These are phyloP conservation scores for Drosophila austrosaltans DNA, from an alignment of 2,888 invertebrate species.

Conservation along the genomic window DNA sequence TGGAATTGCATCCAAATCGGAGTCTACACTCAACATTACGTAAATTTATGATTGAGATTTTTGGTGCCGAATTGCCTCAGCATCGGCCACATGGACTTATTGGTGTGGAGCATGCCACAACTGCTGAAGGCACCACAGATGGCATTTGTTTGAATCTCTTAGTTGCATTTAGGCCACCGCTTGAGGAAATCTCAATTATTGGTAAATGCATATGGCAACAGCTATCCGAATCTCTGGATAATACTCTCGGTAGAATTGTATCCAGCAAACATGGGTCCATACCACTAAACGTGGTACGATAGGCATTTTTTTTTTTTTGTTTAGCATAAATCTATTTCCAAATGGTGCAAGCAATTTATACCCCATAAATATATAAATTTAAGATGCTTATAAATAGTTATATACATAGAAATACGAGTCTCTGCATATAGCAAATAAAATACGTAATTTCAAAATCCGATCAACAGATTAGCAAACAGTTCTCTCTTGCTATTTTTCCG, in stretches of 20 bases:
- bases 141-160: slow-evolving; percentile 92
- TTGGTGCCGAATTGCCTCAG: slow-evolving; percentile 93
- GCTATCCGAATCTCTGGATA: slow-evolving; percentile 88
- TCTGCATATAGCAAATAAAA: slow-evolving; percentile 12
- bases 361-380: not conserved
- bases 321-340: slow-evolving; percentile 17
- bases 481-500: no score
- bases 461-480: no score
- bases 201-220: slow-evolving; percentile 96
- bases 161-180: slow-evolving; percentile 91
- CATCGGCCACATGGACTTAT: slow-evolving; percentile 92
- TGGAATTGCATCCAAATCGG: slow-evolving; percentile 92
- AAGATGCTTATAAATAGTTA: not conserved
- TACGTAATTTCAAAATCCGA: slow-evolving; percentile 4
- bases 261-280: slow-evolving; percentile 90
- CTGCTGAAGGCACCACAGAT: slow-evolving; percentile 85
- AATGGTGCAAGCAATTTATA: slow-evolving; percentile 49
- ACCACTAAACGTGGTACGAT: slow-evolving; percentile 91
- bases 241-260: slow-evolving; percentile 87
- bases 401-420: slow-evolving; percentile 2
- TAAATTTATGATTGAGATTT: slow-evolving; percentile 95
- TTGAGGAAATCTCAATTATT: slow-evolving; percentile 93
- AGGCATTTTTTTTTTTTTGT: slow-evolving; percentile 18
- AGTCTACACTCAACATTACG: slow-evolving; percentile 94
- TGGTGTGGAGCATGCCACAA: slow-evolving; percentile 88